Percentiles rank a stretch among this genome's conserved stretches.
phyloP scores from a whole-genome alignment of 2,113 vertebrate species.

The Mastomys natalensis region DNA sequence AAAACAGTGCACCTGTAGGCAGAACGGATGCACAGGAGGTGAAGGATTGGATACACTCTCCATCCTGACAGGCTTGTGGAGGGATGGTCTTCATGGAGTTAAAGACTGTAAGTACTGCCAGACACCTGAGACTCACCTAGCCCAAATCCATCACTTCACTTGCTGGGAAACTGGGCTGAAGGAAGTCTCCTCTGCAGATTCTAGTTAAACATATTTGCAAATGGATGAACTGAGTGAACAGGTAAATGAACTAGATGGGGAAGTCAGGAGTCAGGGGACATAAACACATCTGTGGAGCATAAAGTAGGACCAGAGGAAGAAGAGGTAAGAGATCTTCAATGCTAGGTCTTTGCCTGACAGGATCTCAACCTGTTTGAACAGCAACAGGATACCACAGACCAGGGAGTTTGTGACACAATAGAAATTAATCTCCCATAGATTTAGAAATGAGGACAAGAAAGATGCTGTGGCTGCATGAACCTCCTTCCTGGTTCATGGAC shows the following conservation, averaged over 20 bases:
- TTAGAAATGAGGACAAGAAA: neutral
- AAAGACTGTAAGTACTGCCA: neutral
- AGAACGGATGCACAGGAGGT: constrained; percentile 18
- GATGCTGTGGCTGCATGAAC: neutral
- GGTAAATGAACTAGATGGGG: neutral
- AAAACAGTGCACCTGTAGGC: constrained; percentile 68
- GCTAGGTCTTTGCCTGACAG: too few relatives aligned
- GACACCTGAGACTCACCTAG: constrained; percentile 1
- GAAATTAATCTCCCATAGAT: constrained; percentile 4
- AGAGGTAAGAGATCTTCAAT: neutral
- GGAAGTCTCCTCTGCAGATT: neutral
- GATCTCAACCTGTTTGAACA: neutral
- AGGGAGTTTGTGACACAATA: neutral
- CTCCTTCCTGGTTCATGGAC: neutral
- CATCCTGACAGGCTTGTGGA: neutral
- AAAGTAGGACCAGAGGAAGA: neutral
- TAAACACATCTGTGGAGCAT: neutral
- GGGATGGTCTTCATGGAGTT: constrained; percentile 13
- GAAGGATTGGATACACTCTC: constrained; percentile 2
- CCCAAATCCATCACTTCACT: constrained; percentile 7
- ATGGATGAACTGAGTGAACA: neutral
- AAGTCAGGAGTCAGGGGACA: neutral
- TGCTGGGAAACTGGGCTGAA: neutral
- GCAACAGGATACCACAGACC: neutral
- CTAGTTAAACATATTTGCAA: constrained; percentile 22